Evolutionary conservation across 1,140 invertebrate genomes (phyloP).

Genomic region (Lasioglossum albipes): DNA sequence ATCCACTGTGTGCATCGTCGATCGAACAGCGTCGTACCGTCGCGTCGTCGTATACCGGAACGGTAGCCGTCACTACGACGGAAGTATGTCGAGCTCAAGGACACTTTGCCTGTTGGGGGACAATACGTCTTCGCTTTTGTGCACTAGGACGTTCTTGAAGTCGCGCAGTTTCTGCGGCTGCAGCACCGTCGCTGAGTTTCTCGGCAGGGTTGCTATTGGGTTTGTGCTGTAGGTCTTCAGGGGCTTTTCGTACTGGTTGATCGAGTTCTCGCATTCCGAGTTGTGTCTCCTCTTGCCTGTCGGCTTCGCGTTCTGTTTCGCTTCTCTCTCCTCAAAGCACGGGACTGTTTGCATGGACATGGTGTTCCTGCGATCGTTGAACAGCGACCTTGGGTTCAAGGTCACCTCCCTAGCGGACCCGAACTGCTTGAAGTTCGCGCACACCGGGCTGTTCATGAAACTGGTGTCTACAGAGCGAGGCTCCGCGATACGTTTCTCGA

Average conservation of each 20-base stretch:
- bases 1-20: no score
- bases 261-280: constrained; percentile 76
- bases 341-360: constrained; percentile 76
- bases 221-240: constrained; percentile 68
- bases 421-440: constrained; percentile 61
- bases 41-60: constrained; percentile 7
- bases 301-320: constrained; percentile 40
- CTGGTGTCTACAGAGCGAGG: constrained; percentile 45
- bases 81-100: constrained; percentile 75
- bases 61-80: constrained; percentile 70
- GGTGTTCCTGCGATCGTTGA: constrained; percentile 73
- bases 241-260: constrained; percentile 62
- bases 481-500: constrained; percentile 73
- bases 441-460: constrained; percentile 57
- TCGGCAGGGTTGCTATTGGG: constrained; percentile 75
- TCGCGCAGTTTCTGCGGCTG: constrained; percentile 65
- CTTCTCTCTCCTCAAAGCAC: constrained; percentile 68
- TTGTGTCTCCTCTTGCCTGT: constrained; percentile 71
- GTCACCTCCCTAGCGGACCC: constrained; percentile 76
- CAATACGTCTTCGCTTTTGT: constrained; percentile 70
- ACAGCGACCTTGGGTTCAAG: constrained; percentile 73
- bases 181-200: constrained; percentile 60
- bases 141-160: constrained; percentile 66
- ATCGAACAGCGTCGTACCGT: no score
- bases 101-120: constrained; percentile 68